phyloP scores from a whole-genome alignment of 2,888 invertebrate genomes.

The Desoria tigrina region DNA sequence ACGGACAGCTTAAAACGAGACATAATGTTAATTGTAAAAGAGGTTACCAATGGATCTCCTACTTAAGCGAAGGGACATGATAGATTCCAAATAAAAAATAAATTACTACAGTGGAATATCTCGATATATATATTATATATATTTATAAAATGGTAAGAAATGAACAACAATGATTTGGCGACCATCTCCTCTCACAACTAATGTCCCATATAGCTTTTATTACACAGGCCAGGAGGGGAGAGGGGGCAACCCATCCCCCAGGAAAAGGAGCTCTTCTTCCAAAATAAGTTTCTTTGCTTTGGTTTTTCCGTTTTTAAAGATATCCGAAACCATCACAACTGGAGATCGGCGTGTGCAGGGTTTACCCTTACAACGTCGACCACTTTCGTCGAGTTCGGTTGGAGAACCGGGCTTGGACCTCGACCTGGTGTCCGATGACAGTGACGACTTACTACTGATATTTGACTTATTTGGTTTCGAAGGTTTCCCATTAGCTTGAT shows the following conservation, averaged over 20 bases:
- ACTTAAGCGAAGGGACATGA: too few species aligned
- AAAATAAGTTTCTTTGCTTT: constrained; percentile 37
- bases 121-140: background rate
- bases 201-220: background rate
- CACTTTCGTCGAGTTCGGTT: background rate
- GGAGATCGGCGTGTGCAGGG: constrained; percentile 27
- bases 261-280: constrained; percentile 46
- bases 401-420: background rate
- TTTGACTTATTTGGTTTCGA: background rate
- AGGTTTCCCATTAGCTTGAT: background rate
- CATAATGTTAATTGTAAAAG: too few species aligned
- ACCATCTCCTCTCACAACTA: background rate
- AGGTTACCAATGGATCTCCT: too few species aligned
- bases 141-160: background rate
- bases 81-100: too few species aligned
- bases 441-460: background rate
- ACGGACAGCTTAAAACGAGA: too few species aligned
- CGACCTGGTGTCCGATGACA: background rate
- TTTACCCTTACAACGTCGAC: background rate
- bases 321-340: constrained; percentile 46
- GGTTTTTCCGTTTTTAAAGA: constrained; percentile 33
- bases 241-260: constrained; percentile 47
- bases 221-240: constrained; percentile 43
- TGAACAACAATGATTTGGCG: constrained; percentile 12
- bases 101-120: too few species aligned